Percentiles rank a stretch among this genome's conserved stretches.
These are phyloP conservation scores for Graphium colonna DNA, from an alignment of 2,888 invertebrate genomes.

Conservation along the genomic window DNA sequence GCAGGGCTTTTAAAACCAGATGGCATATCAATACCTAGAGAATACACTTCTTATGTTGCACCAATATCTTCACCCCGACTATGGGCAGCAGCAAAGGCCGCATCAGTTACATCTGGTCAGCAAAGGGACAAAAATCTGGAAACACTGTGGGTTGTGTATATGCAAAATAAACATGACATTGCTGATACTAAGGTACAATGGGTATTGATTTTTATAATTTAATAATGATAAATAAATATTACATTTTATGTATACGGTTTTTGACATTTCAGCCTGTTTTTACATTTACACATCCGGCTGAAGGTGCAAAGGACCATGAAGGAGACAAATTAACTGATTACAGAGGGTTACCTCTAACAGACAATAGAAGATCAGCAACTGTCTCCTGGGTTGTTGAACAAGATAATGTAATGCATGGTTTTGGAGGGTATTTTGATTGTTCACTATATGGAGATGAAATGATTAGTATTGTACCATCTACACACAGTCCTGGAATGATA, in stretches of 20 bases:
- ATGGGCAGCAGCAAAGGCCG: constrained; percentile 85
- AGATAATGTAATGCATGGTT: constrained; percentile 93
- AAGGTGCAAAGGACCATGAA: constrained; percentile 83
- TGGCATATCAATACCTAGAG: constrained; percentile 93
- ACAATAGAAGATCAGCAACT: constrained; percentile 87
- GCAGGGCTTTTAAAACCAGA: constrained; percentile 90
- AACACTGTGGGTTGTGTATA: constrained; percentile 95
- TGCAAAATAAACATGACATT: constrained; percentile 91
- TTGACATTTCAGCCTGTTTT: constrained; percentile 82
- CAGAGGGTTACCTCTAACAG: constrained; percentile 82
- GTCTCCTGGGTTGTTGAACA: constrained; percentile 85
- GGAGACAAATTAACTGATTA: constrained; percentile 84
- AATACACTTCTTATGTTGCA: constrained; percentile 93
- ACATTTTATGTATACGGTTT: too few species aligned
- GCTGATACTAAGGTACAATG: constrained; percentile 82
- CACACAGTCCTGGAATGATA: constrained; percentile 95
- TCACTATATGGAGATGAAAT: constrained; percentile 90
- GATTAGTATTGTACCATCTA: constrained; percentile 94
- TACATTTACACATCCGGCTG: constrained; percentile 95
- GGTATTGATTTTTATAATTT: too few species aligned
- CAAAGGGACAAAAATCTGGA: constrained; percentile 79
- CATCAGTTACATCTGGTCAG: constrained; percentile 40
- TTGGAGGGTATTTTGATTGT: constrained; percentile 97
- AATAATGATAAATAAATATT: too few species aligned
- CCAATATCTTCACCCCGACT: constrained; percentile 96